Evolutionary conservation across 2,797 vertebrate species (phyloP), one percentile per base, ranked within the genome.

Genomic region (Limnodromus scolopaceus): DNA sequence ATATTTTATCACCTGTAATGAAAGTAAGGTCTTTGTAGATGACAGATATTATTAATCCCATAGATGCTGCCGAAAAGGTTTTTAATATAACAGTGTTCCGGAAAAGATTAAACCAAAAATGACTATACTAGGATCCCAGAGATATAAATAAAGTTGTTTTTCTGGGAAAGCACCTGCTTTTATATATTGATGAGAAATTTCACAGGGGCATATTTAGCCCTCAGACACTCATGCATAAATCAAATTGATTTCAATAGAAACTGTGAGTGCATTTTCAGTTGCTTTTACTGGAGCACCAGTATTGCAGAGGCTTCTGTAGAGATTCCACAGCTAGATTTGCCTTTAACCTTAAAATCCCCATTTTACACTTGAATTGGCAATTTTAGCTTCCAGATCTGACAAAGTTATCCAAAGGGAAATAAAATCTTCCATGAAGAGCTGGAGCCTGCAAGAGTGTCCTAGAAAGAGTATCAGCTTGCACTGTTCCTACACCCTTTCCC

Each of bases 21-120:
- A 83, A 89, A 94, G 17, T 53, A 88, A 76, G 27, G 53, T 82
- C 84, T 60, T 82, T 74, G 43, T 34, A 84, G 87, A 89, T 0
- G 43, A 75, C 49, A 93, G 75, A 92, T 87, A 94, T 71, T 86
- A 81, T 82, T 92, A 92, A 93, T 86, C n/a, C 60, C 24, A 60
- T 49, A 82, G 83, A 83, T 41, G 30, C 25, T 6, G n/a, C 61
- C 54, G 66, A 79, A 89, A 87, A 89, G 51, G 7, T 60, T 96
- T 93, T 79, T 69, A 92, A 93, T 82, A 90, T 65, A 89, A 68
- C 24, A 90, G 9, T 32, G 28, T 76, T 80, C 57, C 1, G 1
- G 69, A 93, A 94, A 95, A 93, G 15, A 87, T 82, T 88, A 82
- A 96, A 65, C 46, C 22, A 65, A 78, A 66, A 75, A 81, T 49